A percentile compares a stretch with the other conserved stretches of the same genome.
Conservation (phyloP, 2,797 vertebrate species). For the Sparidentex hasta region DNA sequence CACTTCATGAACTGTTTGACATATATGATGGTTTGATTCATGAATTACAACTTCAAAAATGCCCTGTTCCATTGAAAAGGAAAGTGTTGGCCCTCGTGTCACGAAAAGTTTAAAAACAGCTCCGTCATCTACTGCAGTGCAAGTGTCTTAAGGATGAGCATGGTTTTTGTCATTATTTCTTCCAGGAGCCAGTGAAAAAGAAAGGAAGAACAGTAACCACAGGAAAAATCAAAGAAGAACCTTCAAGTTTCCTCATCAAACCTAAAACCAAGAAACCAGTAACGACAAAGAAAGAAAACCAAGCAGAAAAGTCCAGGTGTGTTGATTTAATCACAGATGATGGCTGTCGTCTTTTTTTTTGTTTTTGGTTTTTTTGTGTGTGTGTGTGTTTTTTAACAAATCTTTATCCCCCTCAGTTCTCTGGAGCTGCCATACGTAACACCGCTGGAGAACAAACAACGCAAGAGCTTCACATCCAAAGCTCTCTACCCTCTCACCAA, state of each 20-base stretch:
- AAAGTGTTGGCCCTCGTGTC: background rate
- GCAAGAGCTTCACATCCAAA: constrained; percentile 92
- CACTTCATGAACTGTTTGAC: background rate
- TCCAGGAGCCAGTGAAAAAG: constrained; percentile 93
- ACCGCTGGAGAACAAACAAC: constrained; percentile 93
- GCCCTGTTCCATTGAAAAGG: background rate
- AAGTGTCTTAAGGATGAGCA: background rate
- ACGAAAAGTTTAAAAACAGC: no score
- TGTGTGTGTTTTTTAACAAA: constrained; percentile 18
- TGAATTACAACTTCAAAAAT: background rate
- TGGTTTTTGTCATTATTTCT: constrained; percentile 10
- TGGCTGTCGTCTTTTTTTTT: background rate
- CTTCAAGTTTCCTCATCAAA: constrained; percentile 87
- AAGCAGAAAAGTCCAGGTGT: constrained; percentile 92
- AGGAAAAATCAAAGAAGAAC: constrained; percentile 89
- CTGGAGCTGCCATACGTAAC: constrained; percentile 93
- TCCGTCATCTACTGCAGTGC: background rate
- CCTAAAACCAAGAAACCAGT: constrained; percentile 91
- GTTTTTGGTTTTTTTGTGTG: background rate
- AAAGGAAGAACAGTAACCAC: constrained; percentile 88
- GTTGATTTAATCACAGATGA: constrained; percentile 14
- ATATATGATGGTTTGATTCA: no score
- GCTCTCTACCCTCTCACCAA: constrained; percentile 83
- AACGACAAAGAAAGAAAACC: constrained; percentile 90
- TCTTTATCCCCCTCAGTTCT: constrained; percentile 82